A percentile compares a stretch with the other conserved stretches of the same genome.
Conservation (phyloP, 2,797 vertebrate species). For the Rhynchotus rufescens region DNA sequence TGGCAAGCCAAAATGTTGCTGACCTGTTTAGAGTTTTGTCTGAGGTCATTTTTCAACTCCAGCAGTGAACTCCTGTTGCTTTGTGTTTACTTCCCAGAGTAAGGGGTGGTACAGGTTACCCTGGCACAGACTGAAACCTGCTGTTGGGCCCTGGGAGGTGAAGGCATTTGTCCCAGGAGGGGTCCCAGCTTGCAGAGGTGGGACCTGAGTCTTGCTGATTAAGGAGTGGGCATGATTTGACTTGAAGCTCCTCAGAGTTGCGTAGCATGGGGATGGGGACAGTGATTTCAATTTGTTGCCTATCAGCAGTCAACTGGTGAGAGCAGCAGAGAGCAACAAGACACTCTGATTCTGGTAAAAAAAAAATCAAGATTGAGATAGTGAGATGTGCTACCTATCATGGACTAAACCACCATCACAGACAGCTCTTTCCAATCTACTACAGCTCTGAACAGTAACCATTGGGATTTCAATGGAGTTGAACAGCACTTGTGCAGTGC, state of each 20-base stretch:
- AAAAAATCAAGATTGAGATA: neutral
- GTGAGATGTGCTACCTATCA: neutral
- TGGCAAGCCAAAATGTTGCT: neutral
- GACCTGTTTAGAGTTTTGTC: neutral
- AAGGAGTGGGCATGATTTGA: neutral
- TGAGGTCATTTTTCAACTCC: neutral
- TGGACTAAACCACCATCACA: neutral
- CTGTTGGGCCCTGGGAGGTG: neutral
- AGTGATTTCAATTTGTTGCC: neutral
- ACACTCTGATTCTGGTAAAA: neutral
- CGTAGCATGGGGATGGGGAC: accelerated
- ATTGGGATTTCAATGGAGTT: neutral
- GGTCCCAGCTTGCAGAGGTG: neutral
- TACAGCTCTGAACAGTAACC: neutral
- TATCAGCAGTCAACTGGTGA: neutral
- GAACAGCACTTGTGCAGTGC: neutral
- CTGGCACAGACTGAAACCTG: neutral
- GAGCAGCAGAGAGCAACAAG: neutral
- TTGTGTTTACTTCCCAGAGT: neutral
- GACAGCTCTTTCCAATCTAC: neutral
- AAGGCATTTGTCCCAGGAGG: neutral
- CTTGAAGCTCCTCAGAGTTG: neutral
- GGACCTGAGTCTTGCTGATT: neutral
- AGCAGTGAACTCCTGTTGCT: neutral
- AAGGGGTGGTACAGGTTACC: neutral